Percentiles rank a stretch among this genome's conserved stretches.
phyloP scores from a whole-genome alignment of 2,888 invertebrate genomes.

The Malthinus flaveolus region DNA sequence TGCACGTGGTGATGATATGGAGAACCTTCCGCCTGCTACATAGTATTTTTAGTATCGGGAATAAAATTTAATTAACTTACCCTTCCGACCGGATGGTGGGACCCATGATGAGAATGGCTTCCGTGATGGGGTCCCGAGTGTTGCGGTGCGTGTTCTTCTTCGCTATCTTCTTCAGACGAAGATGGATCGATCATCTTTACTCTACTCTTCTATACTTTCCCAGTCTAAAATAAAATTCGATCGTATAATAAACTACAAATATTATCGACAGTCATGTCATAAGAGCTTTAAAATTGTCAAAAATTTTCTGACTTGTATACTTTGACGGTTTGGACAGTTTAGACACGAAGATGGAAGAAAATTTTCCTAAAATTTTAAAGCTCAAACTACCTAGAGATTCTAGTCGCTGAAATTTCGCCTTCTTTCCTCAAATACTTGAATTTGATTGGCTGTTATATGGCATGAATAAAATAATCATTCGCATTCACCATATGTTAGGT shows the following conservation, averaged over 20 bases:
- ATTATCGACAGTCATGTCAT: too few species aligned
- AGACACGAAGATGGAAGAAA: too few species aligned
- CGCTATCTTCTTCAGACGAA: constrained; percentile 94
- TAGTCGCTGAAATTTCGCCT: too few species aligned
- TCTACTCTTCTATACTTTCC: constrained; percentile 41
- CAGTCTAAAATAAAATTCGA: constrained; percentile 37
- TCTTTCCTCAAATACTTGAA: too few species aligned
- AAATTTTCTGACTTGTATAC: too few species aligned
- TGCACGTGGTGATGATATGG: constrained; percentile 52
- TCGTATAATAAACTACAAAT: too few species aligned
- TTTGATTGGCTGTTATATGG: too few species aligned
- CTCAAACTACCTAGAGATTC: too few species aligned
- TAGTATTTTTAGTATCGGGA: background rate
- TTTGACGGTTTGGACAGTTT: too few species aligned
- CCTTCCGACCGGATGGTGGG: constrained; percentile 32
- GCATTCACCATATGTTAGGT: background rate
- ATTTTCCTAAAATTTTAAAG: too few species aligned
- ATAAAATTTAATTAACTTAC: constrained; percentile 12
- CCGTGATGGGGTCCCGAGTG: constrained; percentile 55
- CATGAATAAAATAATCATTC: background rate
- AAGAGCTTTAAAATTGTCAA: too few species aligned
- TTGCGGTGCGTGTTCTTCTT: constrained; percentile 73
- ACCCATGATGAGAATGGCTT: constrained; percentile 46
- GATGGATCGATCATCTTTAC: constrained; percentile 89
- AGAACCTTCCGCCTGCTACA: constrained; percentile 48